These are phyloP conservation scores for Lonchura striata DNA, from an alignment of 2,113 vertebrate species.

Conservation along the genomic window DNA sequence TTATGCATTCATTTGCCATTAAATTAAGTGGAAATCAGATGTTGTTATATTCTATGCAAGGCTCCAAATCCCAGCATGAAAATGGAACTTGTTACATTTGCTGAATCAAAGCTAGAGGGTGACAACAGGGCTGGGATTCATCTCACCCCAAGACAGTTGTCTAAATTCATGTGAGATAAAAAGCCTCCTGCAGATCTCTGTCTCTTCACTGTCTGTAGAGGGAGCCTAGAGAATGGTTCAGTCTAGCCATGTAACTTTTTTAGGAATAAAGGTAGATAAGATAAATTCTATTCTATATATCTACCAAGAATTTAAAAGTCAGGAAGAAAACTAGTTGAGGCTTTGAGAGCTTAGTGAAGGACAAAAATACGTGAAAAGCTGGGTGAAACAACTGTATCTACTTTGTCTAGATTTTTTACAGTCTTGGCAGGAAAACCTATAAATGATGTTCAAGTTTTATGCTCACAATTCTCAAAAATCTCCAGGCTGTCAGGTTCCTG, in stretches of 20 bases:
- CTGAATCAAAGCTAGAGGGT: conserved; percentile 46
- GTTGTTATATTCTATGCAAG: neutral
- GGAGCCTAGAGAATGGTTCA: conserved; percentile 39
- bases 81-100: conserved; percentile 5
- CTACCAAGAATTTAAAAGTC: neutral
- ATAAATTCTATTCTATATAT: neutral
- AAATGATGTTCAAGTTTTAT: conserved; percentile 52
- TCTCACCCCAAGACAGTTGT: conserved; percentile 56
- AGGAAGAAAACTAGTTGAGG: neutral
- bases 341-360: conserved; percentile 28
- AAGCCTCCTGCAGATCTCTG: conserved; percentile 37
- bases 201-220: conserved; percentile 50
- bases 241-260: neutral
- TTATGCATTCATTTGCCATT: neutral
- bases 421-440: conserved; percentile 45
- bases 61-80: conserved; percentile 38
- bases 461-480: neutral
- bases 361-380: conserved; percentile 31
- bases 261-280: neutral
- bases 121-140: conserved; percentile 46
- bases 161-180: conserved; percentile 56
- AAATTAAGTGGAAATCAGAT: conserved; percentile 14
- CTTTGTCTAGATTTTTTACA: conserved; percentile 47
- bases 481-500: conserved; percentile 55
- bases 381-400: conserved; percentile 28